phyloP scores from a whole-genome alignment of 2,888 invertebrate species.

The Drosophila longiperda region DNA sequence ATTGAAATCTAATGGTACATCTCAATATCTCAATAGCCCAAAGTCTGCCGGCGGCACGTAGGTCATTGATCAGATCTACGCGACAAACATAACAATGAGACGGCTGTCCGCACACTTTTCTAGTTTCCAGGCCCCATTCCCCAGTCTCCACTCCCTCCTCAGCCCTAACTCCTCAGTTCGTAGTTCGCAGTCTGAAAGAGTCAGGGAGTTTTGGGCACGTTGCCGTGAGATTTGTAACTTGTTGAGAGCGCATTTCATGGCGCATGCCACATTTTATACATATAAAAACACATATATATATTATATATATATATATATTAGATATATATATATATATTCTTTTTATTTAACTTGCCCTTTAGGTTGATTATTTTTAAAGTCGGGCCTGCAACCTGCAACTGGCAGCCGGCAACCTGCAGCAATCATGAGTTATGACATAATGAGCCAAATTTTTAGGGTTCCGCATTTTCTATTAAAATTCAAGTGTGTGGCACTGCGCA shows the following conservation, averaged over 20 bases:
- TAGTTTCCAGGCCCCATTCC: neutral
- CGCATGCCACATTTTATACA: constrained; percentile 58
- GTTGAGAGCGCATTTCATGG: constrained; percentile 59
- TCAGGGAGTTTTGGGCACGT: constrained; percentile 50
- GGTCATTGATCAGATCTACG: constrained; percentile 83
- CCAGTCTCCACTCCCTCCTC: too few species aligned
- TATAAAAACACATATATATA: constrained; percentile 21
- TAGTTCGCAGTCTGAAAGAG: neutral
- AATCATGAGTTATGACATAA: constrained; percentile 69
- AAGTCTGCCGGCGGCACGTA: constrained; percentile 67
- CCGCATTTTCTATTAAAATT: constrained; percentile 71
- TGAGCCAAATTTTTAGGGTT: constrained; percentile 44
- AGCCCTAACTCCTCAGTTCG: neutral
- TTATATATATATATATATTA: constrained; percentile 16
- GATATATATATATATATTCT: neutral
- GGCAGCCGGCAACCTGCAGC: constrained; percentile 52
- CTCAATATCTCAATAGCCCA: constrained; percentile 53
- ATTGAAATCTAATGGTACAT: constrained; percentile 76
- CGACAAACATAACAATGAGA: constrained; percentile 81
- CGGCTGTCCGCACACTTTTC: constrained; percentile 8
- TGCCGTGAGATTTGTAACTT: constrained; percentile 62
- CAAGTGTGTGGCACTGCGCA: constrained; percentile 65
- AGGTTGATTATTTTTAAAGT: constrained; percentile 64
- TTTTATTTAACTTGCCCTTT: constrained; percentile 2
- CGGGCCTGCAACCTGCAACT: constrained; percentile 15